Base-by-base conservation (phyloP, 2,113 vertebrate species). In the Donacobius atricapilla region DNA sequence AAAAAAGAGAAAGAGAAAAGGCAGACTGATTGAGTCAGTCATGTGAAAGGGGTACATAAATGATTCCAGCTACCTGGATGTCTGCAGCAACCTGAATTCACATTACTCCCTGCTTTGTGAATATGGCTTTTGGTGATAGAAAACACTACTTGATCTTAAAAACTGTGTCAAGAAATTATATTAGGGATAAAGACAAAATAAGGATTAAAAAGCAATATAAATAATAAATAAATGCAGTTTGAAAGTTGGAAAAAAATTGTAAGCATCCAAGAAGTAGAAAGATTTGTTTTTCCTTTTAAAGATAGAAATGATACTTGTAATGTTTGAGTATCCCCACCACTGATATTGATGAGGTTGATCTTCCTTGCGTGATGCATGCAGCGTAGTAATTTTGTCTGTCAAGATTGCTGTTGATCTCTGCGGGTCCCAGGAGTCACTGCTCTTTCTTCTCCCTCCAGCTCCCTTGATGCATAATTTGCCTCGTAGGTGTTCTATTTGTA, bases 301-400 rank as follows among this genome's bases (percentile, higher is more conserved):
- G 13, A 23, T 24, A 13, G 23, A 77, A 70, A 73, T 28, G 6
- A 33, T 15, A 8, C 7, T 48, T 33, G 37, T 3, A 82, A 8
- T 19, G 28, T 76, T 50, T 37, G 39, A 35, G 10, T 25, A 53
- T 60, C 25, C 6, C 53, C 48, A 13, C 35, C 8, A 6, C 18
- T 51, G 42, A 20, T 64, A 37, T 3, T 0, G 0, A 45, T 71
- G 57, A 60, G 27, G 11, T 19, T 15, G 6, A 33, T 33, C 56
- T 63, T 88, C 13, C 24, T 35, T 63, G 35, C 0, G 0, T 79
- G 37, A n/a, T 14, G 18, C 5, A 7, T 1, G 5, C 54, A 31
- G 27, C 42, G 7, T 13, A 60, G 37, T 51, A 80, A 56, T 77
- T 44, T 37, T 6, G 0, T 37, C 37, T 69, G 68, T 77, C n/a